These are phyloP conservation scores for Trialeurodes vaporariorum DNA, from an alignment of 1,140 invertebrate species.

Conservation along the genomic window DNA sequence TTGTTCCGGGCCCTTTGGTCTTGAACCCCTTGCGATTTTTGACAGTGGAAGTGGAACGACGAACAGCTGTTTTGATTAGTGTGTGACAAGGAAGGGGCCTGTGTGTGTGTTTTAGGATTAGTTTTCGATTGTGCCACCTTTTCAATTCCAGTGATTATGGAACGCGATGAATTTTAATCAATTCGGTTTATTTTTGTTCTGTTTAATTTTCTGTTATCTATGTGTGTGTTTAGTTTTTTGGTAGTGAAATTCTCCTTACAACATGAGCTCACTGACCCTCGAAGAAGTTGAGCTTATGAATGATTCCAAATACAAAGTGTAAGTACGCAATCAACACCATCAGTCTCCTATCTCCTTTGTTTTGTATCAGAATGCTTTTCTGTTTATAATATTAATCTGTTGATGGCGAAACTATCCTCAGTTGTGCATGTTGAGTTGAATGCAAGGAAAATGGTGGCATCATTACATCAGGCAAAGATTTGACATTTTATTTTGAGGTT, in stretches of 20 bases:
- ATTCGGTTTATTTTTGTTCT: neutral
- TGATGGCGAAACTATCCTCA: no score
- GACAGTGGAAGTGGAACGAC: no score
- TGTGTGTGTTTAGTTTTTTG: neutral
- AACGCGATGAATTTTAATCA: neutral
- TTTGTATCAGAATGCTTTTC: no score
- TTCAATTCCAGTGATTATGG: neutral
- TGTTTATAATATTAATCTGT: no score
- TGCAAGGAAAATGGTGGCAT: no score
- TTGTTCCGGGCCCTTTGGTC: no score
- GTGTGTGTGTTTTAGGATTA: neutral
- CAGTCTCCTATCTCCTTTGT: conserved; percentile 14
- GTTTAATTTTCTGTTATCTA: neutral
- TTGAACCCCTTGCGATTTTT: no score
- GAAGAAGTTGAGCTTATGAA: conserved; percentile 62
- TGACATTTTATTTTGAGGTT: no score
- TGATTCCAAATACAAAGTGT: conserved; percentile 64
- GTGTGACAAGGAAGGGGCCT: no score
- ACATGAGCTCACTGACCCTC: conserved; percentile 9
- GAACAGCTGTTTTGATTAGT: no score
- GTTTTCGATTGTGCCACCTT: neutral
- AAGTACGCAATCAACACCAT: conserved; percentile 27
- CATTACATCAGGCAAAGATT: no score
- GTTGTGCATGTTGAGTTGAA: no score
- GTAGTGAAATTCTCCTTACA: neutral